phyloP scores from a whole-genome alignment of 2,797 vertebrate species.

The Paramormyrops hopkinsi region DNA sequence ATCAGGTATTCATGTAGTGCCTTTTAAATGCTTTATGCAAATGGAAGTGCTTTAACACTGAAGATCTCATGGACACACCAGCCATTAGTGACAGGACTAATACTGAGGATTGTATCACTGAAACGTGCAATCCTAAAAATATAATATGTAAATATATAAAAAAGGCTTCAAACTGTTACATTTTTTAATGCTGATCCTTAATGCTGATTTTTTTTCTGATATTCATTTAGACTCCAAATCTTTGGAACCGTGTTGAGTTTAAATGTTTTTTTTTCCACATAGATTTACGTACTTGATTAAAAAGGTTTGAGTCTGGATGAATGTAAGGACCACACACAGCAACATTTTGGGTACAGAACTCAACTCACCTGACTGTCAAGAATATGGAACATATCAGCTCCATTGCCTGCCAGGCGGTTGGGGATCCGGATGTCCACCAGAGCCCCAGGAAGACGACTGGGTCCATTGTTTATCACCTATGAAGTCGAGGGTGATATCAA shows the following conservation, averaged over 20 bases:
- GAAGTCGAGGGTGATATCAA: neutral
- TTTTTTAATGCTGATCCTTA: neutral
- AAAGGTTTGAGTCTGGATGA: neutral
- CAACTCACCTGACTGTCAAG: slow-evolving; percentile 80
- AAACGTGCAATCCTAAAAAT: neutral
- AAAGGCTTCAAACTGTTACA: neutral
- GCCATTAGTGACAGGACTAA: neutral
- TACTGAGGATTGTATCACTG: neutral
- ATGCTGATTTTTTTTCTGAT: neutral
- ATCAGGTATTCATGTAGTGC: neutral
- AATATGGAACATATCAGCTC: slow-evolving; percentile 87
- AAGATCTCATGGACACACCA: neutral
- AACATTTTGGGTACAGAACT: neutral
- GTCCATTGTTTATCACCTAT: slow-evolving; percentile 93
- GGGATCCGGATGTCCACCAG: slow-evolving; percentile 84
- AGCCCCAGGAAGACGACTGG: slow-evolving; percentile 86
- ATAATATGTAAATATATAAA: neutral
- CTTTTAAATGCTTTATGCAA: neutral
- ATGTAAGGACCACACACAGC: neutral
- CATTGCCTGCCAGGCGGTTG: slow-evolving; percentile 74
- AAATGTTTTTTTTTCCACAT: neutral
- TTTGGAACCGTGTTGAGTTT: neutral
- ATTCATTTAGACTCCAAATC: neutral
- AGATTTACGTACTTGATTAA: neutral
- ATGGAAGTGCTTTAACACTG: neutral